Evolutionary conservation across 2,797 vertebrate genomes (phyloP), one percentile per base, ranked within the genome.

Genomic region (Smutsia gigantea): DNA sequence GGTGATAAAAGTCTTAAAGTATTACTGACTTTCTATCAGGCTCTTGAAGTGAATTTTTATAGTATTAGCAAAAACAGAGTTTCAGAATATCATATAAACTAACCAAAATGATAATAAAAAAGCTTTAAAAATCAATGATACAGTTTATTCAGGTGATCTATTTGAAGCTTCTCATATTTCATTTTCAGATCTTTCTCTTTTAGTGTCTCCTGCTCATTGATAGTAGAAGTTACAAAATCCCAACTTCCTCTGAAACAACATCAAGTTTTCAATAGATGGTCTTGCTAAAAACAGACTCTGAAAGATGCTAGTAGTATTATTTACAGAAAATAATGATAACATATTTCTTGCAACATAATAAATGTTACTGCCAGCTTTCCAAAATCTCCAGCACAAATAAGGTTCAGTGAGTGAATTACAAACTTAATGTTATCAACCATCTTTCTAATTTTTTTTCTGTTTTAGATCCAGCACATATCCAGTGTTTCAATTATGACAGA

Each of bases 1-100:
- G 98, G 98, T 95, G 92, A 98, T 98, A 97, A 97, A 98, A 98
- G 96, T 98, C 97, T 6, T 97, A 81, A 25, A 97, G 78, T 95
- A 97, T 98, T 98, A 98, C 96, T 92, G 92, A 97, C 57, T 98
- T 98, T 98, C 97, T 98, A 64, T 98, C 97, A 97, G 91, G 51
- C 86, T 89, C 75, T 66, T 98, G 98, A 98, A 98, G 96, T 96
- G 94, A 98, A 97, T 98, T 98, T 98, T 98, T 98, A 98, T 98
- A 97, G 37, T 93, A 96, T 98, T 98, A 98, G 87, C 78, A 97
- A 97, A 98, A 97, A 9, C 66, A 97, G 87, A 96, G 96, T 97
- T 98, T 94, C 77, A 97, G 95, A 96, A 97, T 96, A 83, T 82
- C 23, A 83, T 93, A 97, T 93, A 90, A 98, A 98, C 77, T 97